A percentile compares a stretch with the other conserved stretches of the same genome.
Conservation (phyloP, 2,113 vertebrate genomes). For the Clarias gariepinus region DNA sequence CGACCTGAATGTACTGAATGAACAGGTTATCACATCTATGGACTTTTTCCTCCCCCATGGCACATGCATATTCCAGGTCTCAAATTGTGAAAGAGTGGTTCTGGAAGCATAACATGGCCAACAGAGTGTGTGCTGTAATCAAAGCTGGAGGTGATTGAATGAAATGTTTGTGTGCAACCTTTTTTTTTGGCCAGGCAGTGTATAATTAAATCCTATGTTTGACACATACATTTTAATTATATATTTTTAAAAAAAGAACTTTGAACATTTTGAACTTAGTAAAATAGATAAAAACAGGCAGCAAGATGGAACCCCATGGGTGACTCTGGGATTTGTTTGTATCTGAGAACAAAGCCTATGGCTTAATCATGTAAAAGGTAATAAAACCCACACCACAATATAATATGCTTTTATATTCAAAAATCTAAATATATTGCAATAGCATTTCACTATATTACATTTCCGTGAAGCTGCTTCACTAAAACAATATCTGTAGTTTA, state of each 20-base stretch:
- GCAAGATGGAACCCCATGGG: neutral
- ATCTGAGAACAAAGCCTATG: neutral
- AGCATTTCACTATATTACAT: constrained; percentile 30
- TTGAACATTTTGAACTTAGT: neutral
- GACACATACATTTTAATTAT: no score
- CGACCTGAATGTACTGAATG: no score
- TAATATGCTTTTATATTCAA: constrained; percentile 18
- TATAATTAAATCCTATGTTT: no score
- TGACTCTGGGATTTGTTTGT: neutral
- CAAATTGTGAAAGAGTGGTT: no score
- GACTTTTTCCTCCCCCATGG: no score
- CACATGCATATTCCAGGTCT: no score
- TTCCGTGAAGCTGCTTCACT: constrained; percentile 7
- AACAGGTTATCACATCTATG: no score
- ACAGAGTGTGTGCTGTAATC: no score
- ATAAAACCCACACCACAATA: constrained; percentile 24
- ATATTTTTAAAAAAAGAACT: neutral
- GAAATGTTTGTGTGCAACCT: no score
- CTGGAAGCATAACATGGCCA: no score
- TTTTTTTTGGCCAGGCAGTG: no score
- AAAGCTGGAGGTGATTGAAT: no score
- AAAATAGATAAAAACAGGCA: neutral
- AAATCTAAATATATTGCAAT: constrained; percentile 26
- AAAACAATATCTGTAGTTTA: constrained; percentile 40
- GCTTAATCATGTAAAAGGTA: constrained; percentile 24